phyloP scores from a whole-genome alignment of 2,113 vertebrate species.

The Athene noctua region DNA sequence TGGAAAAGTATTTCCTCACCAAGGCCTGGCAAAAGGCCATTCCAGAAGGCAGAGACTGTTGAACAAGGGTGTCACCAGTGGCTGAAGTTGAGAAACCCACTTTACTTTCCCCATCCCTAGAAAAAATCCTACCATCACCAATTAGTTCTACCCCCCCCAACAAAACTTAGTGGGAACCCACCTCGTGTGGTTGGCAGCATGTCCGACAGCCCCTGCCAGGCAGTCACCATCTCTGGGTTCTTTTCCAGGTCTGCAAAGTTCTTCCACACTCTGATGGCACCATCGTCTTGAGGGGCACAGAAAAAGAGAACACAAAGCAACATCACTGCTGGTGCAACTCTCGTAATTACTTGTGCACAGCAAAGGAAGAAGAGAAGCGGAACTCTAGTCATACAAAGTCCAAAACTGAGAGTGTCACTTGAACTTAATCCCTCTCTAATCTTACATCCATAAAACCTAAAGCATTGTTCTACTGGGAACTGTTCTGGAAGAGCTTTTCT shows the following conservation, averaged over 20 bases:
- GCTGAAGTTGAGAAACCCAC: not conserved
- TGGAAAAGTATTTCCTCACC: not conserved
- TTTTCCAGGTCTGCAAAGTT: conserved; percentile 95
- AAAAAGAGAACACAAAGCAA: not conserved
- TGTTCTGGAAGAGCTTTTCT: not conserved
- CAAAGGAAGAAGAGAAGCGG: not conserved
- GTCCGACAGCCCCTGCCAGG: conserved; percentile 98
- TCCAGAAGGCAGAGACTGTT: not conserved
- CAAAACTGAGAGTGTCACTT: not conserved
- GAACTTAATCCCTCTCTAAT: not conserved
- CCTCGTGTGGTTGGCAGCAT: conserved; percentile 97
- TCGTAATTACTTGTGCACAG: not conserved
- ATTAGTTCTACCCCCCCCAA: not conserved
- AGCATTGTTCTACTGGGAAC: not conserved
- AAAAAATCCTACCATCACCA: not conserved
- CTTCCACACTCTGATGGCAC: conserved; percentile 96
- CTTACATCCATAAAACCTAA: not conserved
- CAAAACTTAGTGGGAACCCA: conserved; percentile 60
- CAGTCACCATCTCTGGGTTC: conserved; percentile 98
- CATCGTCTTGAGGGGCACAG: conserved; percentile 81
- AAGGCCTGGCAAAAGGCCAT: not conserved
- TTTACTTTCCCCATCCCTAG: not conserved
- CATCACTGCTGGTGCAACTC: not conserved
- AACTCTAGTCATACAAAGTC: not conserved
- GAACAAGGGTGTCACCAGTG: not conserved